Base-by-base conservation (phyloP, 1,140 invertebrate species). In the Colletes latitarsis region DNA sequence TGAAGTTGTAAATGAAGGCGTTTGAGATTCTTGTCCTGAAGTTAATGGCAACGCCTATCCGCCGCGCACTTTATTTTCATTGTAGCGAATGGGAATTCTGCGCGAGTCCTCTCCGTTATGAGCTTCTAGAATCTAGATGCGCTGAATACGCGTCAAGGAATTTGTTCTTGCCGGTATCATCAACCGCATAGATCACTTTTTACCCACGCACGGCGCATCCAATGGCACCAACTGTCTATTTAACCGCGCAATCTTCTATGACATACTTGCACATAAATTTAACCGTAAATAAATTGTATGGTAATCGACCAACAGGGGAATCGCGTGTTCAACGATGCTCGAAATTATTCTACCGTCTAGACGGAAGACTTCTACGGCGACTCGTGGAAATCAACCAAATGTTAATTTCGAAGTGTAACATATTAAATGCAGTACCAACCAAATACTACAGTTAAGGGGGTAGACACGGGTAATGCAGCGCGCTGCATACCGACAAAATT, bases 81-180 rank as follows among this genome's bases (percentile, higher is more conserved):
- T 77, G 55, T 46, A 60, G 43, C 43, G 55, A n/a, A 77, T 70
- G 57, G 75, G 67, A 77, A 77, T 70, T 53, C 21, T 12, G 43
- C 15, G 6, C 19, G 46, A 71, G 57, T 39, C 30, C n/a, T 71
- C 68, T 71, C 68, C 76, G 68, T 77, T 77, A 77, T 71, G 68
- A 77, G 21, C 19, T 39, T 73, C 53, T 66, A 73, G 43, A 63
- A 49, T n/a, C 30, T 30, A 30, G 30, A 30, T 30, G 30, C 46
- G 41, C 46, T 52, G 64, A 58, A 77, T 69, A 46, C 41, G 6
- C 46, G 62, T 62, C 14, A 62, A 71, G 46, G 68, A 77, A 77
- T 71, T 71, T 43, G 30, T 77, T 77, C 46, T 71, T 62, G 30
- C 30, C 17, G 41, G 19, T 17, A 70, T 4, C 43, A 14, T 30